Evolutionary conservation across 2,113 vertebrate species (phyloP).

Genomic region (Pterophyllum scalare): DNA sequence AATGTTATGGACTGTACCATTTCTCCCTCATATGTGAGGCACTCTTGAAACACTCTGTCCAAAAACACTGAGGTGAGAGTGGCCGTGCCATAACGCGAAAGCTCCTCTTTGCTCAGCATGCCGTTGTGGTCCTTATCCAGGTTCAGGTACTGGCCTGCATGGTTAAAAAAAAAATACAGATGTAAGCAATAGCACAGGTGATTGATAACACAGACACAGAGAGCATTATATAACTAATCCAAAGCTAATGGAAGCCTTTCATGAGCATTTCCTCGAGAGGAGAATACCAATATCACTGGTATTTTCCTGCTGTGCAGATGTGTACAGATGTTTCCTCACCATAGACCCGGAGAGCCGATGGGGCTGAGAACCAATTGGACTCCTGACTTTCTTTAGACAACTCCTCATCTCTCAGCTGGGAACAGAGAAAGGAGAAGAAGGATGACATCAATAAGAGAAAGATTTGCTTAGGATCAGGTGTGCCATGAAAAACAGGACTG

Average conservation of each 20-base stretch:
- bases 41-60: constrained; percentile 97
- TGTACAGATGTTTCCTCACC: constrained; percentile 78
- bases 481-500: no score
- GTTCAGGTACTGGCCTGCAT: constrained; percentile 94
- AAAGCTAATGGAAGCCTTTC: background rate
- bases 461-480: background rate
- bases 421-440: background rate
- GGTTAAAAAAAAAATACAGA: background rate
- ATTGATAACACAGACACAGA: background rate
- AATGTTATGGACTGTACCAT: constrained; percentile 83
- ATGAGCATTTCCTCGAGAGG: background rate
- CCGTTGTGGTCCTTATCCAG: constrained; percentile 98
- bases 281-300: fast-evolving
- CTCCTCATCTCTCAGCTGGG: constrained; percentile 95
- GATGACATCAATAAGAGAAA: background rate
- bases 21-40: constrained; percentile 97
- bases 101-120: constrained; percentile 98
- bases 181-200: background rate
- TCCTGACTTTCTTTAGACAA: constrained; percentile 99
- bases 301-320: background rate
- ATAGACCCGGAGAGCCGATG: constrained; percentile 94
- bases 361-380: constrained; percentile 99
- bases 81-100: constrained; percentile 96
- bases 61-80: constrained; percentile 95
- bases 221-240: background rate